A percentile compares a stretch with the other conserved stretches of the same genome.
These are phyloP conservation scores for Pogonophryne albipinna DNA, from an alignment of 2,797 vertebrate genomes.

Conservation along the genomic window DNA sequence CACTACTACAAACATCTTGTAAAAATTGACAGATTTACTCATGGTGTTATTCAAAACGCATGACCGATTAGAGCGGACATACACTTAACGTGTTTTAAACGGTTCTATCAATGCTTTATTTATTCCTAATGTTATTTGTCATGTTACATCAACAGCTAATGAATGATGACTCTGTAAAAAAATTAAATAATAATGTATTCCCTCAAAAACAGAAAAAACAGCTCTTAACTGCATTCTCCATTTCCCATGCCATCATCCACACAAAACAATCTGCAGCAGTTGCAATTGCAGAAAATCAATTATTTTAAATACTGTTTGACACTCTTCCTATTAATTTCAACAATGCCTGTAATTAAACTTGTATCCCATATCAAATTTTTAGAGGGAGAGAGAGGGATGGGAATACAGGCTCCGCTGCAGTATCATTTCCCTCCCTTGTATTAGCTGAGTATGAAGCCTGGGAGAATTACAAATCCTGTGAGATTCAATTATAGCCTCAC, in stretches of 20 bases:
- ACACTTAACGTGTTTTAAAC: background rate
- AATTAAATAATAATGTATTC: constrained; percentile 39
- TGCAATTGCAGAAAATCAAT: constrained; percentile 59
- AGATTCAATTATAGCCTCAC: constrained; percentile 83
- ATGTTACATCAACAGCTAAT: constrained; percentile 34
- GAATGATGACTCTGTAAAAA: constrained; percentile 22
- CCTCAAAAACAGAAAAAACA: background rate
- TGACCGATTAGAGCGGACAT: background rate
- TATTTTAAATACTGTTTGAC: constrained; percentile 71
- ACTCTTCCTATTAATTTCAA: constrained; percentile 80
- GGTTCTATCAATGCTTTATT: constrained; percentile 14
- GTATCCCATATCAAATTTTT: constrained; percentile 67
- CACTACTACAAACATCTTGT: background rate
- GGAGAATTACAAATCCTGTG: constrained; percentile 79
- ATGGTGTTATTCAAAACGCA: background rate
- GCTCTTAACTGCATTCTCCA: constrained; percentile 18
- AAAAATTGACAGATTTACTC: background rate
- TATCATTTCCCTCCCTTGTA: constrained; percentile 74
- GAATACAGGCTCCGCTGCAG: constrained; percentile 74
- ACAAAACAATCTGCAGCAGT: constrained; percentile 49
- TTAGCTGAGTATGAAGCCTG: constrained; percentile 75
- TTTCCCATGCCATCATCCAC: constrained; percentile 26
- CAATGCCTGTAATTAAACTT: constrained; percentile 81
- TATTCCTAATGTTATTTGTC: constrained; percentile 24
- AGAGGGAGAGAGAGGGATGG: constrained; percentile 60